These are phyloP conservation scores for Drosophila austrosaltans DNA, from an alignment of 2,888 invertebrate genomes.

Conservation along the genomic window DNA sequence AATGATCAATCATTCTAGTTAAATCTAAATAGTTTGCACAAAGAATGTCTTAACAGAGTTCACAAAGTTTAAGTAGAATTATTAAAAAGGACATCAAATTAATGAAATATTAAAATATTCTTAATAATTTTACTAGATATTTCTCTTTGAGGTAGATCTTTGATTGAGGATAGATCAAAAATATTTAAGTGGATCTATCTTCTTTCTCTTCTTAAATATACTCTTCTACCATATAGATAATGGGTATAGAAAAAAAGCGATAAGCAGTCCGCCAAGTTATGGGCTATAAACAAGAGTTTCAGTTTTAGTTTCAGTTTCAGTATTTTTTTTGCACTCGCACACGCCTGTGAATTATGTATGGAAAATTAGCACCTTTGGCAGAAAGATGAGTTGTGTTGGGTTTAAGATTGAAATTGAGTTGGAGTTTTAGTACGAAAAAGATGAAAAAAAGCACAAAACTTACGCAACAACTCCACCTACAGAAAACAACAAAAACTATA, in stretches of 20 bases:
- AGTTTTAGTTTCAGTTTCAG: slow-evolving; percentile 34
- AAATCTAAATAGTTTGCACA: neutral
- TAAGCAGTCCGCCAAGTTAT: slow-evolving; percentile 47
- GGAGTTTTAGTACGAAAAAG: slow-evolving; percentile 5
- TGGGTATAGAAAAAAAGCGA: slow-evolving; percentile 2
- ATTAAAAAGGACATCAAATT: too few relatives aligned
- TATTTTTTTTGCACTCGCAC: slow-evolving; percentile 63
- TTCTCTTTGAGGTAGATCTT: too few relatives aligned
- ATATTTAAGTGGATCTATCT: too few relatives aligned
- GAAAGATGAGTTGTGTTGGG: slow-evolving; percentile 11
- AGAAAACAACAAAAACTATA: neutral
- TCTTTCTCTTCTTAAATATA: neutral
- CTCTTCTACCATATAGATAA: neutral
- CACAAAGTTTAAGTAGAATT: too few relatives aligned
- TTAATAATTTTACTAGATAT: too few relatives aligned
- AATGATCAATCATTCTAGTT: neutral
- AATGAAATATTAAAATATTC: too few relatives aligned
- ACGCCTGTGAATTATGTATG: slow-evolving; percentile 74
- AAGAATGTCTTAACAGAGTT: too few relatives aligned
- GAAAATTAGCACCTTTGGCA: slow-evolving; percentile 71
- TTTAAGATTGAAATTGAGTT: slow-evolving; percentile 21
- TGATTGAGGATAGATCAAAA: too few relatives aligned
- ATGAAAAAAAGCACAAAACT: neutral
- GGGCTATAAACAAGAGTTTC: slow-evolving; percentile 61
- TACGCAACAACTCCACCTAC: slow-evolving; percentile 7